These are phyloP conservation scores for Protomyctophum bolini DNA, from an alignment of 2,113 vertebrate species.

Conservation along the genomic window DNA sequence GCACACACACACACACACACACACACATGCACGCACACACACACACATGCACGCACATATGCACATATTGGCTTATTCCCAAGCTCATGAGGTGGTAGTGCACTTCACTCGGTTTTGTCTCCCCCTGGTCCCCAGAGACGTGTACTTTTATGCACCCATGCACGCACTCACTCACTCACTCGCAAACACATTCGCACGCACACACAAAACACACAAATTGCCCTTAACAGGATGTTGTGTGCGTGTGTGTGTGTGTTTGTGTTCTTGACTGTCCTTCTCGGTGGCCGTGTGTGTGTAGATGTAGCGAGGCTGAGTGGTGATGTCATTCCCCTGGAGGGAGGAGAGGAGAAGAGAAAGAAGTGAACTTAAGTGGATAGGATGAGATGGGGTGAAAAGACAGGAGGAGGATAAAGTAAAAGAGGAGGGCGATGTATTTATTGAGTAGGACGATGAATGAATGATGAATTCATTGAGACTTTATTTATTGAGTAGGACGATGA, in stretches of 20 bases:
- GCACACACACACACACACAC: too few relatives aligned
- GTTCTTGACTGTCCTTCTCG: too few relatives aligned
- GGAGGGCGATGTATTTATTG: too few relatives aligned
- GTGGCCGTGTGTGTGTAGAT: not conserved
- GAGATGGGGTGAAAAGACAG: not conserved
- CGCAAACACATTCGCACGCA: conserved; percentile 5
- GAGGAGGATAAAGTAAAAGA: not conserved
- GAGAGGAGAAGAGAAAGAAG: not conserved
- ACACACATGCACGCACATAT: too few relatives aligned
- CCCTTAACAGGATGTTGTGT: not conserved
- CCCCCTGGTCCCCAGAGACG: not conserved
- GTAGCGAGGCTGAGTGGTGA: conserved; percentile 19
- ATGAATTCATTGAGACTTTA: too few relatives aligned
- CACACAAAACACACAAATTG: not conserved
- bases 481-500: too few relatives aligned
- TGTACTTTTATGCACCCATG: not conserved
- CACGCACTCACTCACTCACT: not conserved
- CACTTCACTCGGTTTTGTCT: not conserved
- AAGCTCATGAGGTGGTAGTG: too few relatives aligned
- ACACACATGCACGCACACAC: too few relatives aligned
- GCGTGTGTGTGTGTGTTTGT: not conserved
- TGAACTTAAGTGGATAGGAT: not conserved
- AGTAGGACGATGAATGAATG: too few relatives aligned
- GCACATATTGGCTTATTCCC: too few relatives aligned
- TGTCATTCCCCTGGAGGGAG: conserved; percentile 28